These are phyloP conservation scores for Drepanosiphum platanoidis DNA, from an alignment of 2,888 invertebrate genomes.

Conservation along the genomic window DNA sequence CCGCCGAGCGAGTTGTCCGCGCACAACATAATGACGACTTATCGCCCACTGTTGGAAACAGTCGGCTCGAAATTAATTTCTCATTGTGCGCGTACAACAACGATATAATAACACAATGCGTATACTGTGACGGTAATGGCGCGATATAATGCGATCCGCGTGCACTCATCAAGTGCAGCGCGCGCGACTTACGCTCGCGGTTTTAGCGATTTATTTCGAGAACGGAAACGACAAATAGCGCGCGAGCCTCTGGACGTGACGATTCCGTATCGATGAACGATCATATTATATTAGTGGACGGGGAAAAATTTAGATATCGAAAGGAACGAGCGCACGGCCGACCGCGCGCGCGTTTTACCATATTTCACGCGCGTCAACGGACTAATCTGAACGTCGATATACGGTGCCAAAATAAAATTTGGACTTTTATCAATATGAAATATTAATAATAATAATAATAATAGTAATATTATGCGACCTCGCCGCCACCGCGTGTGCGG, in stretches of 20 bases:
- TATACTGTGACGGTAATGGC: neutral
- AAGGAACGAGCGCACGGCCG: too few species aligned
- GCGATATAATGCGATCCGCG: neutral
- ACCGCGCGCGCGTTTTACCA: too few species aligned
- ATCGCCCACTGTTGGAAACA: neutral
- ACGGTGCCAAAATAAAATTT: neutral
- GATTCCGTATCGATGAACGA: too few species aligned
- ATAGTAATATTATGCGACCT: too few species aligned
- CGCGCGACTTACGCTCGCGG: neutral
- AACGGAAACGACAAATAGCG: neutral
- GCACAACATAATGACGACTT: neutral
- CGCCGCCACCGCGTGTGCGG: too few species aligned
- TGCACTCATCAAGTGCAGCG: neutral
- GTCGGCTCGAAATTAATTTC: slow-evolving; percentile 1
- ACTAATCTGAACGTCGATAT: neutral
- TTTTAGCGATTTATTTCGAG: neutral
- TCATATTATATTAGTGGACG: too few species aligned
- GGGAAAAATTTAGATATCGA: too few species aligned
- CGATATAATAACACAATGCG: neutral
- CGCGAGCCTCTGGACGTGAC: neutral
- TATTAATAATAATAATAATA: too few species aligned
- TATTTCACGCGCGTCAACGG: too few species aligned
- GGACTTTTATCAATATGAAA: neutral
- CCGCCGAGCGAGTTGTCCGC: too few species aligned
- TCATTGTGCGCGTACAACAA: neutral